These are phyloP conservation scores for Agrotis clavis DNA, from an alignment of 2,888 invertebrate species.

Conservation along the genomic window DNA sequence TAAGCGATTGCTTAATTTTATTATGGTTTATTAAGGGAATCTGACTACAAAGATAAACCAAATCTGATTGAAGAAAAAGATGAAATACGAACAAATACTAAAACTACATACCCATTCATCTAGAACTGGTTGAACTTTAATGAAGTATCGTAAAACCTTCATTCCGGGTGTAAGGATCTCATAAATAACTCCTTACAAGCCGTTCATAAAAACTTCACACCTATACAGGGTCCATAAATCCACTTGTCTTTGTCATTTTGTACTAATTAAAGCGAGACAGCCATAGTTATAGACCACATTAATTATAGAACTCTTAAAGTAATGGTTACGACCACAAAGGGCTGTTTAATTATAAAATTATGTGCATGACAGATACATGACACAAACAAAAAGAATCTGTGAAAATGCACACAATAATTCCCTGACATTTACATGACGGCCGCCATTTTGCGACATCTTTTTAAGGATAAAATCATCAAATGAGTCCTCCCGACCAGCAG, in stretches of 20 bases:
- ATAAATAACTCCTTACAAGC: slow-evolving; percentile 51
- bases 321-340: slow-evolving; percentile 45
- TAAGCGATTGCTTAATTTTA: too few relatives aligned
- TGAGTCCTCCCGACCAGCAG: too few relatives aligned
- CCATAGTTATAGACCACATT: slow-evolving; percentile 50
- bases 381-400: background rate
- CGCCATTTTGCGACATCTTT: background rate
- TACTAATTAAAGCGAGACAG: slow-evolving; percentile 59
- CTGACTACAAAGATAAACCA: background rate
- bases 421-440: background rate
- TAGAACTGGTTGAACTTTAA: slow-evolving; percentile 44
- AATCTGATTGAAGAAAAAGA: background rate
- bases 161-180: slow-evolving; percentile 42
- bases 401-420: background rate
- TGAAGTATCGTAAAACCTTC: slow-evolving; percentile 43
- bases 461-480: background rate
- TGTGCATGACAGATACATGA: slow-evolving; percentile 7
- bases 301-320: slow-evolving; percentile 50
- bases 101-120: slow-evolving; percentile 2
- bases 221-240: slow-evolving; percentile 57
- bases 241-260: slow-evolving; percentile 52
- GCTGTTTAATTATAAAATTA: slow-evolving; percentile 40
- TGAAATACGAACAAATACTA: background rate
- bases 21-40: too few relatives aligned
- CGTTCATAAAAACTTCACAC: slow-evolving; percentile 62